A percentile compares a stretch with the other conserved stretches of the same genome.
Evolutionary conservation across 1,140 invertebrate species (phyloP).

Genomic region (Melitaea cinxia): DNA sequence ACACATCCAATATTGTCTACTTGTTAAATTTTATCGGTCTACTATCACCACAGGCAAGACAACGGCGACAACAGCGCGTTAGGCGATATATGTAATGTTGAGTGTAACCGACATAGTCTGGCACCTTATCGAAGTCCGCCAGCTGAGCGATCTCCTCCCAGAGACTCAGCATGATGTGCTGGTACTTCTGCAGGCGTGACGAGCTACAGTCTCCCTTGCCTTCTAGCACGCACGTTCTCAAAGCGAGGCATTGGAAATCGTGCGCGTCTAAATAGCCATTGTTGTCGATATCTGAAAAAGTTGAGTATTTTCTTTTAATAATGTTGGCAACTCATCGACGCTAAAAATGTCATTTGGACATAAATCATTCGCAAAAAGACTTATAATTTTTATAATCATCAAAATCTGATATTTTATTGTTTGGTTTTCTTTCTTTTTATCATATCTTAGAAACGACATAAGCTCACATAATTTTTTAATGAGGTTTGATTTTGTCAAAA

Average conservation of each 20-base stretch:
- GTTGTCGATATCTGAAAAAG: constrained; percentile 88
- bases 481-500: no score
- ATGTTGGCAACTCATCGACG: background rate
- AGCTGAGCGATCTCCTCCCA: constrained; percentile 93
- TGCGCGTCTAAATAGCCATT: constrained; percentile 90
- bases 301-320: background rate
- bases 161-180: constrained; percentile 90
- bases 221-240: constrained; percentile 90
- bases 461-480: no score
- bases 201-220: constrained; percentile 90
- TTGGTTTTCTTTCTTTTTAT: no score
- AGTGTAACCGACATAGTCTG: constrained; percentile 78
- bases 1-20: background rate
- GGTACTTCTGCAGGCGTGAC: constrained; percentile 87
- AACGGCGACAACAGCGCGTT: constrained; percentile 13
- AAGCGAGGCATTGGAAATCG: constrained; percentile 91
- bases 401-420: no score
- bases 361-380: background rate
- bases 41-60: constrained; percentile 26
- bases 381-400: no score
- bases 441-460: no score
- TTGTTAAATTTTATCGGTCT: background rate
- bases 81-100: constrained; percentile 19
- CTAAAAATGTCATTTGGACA: background rate
- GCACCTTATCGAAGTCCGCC: constrained; percentile 92